Base-by-base conservation (phyloP, 2,797 vertebrate species). In the Oreochromis mossambicus region DNA sequence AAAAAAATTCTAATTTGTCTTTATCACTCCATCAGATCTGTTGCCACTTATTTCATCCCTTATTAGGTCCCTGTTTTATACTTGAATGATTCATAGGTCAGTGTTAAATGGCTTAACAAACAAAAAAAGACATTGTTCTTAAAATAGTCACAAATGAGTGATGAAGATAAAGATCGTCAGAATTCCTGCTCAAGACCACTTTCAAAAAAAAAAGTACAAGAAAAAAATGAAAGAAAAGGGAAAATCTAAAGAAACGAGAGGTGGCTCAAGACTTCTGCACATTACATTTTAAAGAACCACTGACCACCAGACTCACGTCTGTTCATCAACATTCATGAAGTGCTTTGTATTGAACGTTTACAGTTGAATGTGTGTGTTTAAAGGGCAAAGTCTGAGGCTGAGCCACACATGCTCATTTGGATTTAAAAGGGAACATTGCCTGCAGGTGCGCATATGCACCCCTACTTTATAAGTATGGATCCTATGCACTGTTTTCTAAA, bases 301-400 rank as follows among this genome's bases (percentile, higher is more conserved):
- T 32, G 43, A 75, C 29, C 70, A 50, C 29, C 70, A 75, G 43
- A 75, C 26, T 75, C 15, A 50, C 2, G 1, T 50, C 26, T 75
- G n/a, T 50, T 34, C 56, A 63, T 63, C 78, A 51, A 15, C 78
- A 79, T 19, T 79, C 56, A 50, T 36, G 43, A 63, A 46, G 56
- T 63, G 29, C n/a, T 63, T 58, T 61, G 54, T 19, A 48, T 36
- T 17, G 26, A 61, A 63, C 14, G 5, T 48, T 79, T 63, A 36
- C 48, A 61, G 6, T 24, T 50, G 9, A 21, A 63, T 48, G 55
- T 63, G 55, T 58, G 26, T 48, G 13, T 32, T 32, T 19, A 79
- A 61, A 51, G 2, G 58, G 43, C 26, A 51, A 61, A 36, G 34
- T 51, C 13, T 36, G 41, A 36, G 26, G 29, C 43, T 63, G 24